Percentiles rank a stretch among this genome's conserved stretches.
Conservation (phyloP, 2,888 invertebrate species). For the Noctua fimbriata region DNA sequence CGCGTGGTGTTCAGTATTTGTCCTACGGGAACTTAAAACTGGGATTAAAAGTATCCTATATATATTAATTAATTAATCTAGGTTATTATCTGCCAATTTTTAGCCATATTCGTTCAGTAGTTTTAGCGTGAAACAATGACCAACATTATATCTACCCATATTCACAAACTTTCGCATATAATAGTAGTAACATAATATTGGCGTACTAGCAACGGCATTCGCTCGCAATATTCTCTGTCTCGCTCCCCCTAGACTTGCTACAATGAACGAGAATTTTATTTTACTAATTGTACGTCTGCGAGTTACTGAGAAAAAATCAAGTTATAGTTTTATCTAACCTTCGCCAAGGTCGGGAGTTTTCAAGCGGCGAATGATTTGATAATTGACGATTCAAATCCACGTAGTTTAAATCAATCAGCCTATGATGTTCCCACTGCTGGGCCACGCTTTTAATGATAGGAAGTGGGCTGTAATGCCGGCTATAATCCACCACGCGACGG, state of each 20-base stretch:
- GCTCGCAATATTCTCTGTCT: conserved; percentile 2
- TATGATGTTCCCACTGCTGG: background rate
- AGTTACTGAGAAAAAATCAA: conserved; percentile 12
- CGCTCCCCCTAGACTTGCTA: background rate
- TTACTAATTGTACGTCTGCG: conserved; percentile 9
- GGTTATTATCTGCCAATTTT: background rate
- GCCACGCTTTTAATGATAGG: background rate
- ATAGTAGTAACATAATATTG: background rate
- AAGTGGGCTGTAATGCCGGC: background rate
- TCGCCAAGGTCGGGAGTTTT: conserved; percentile 28
- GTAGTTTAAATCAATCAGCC: background rate
- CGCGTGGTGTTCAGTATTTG: background rate
- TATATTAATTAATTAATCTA: background rate
- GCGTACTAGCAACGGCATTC: background rate
- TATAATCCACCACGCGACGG: background rate
- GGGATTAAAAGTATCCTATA: background rate
- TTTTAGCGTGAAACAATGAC: background rate
- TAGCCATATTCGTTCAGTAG: background rate
- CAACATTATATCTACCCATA: background rate
- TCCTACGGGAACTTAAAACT: background rate
- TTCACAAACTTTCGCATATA: background rate
- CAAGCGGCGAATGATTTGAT: background rate
- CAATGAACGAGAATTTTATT: background rate
- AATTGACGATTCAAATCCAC: background rate
- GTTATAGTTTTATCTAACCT: conserved; percentile 14